Percentiles rank a stretch among this genome's conserved stretches.
phyloP scores from a whole-genome alignment of 2,888 invertebrate genomes.

The Vanessa cardui region DNA sequence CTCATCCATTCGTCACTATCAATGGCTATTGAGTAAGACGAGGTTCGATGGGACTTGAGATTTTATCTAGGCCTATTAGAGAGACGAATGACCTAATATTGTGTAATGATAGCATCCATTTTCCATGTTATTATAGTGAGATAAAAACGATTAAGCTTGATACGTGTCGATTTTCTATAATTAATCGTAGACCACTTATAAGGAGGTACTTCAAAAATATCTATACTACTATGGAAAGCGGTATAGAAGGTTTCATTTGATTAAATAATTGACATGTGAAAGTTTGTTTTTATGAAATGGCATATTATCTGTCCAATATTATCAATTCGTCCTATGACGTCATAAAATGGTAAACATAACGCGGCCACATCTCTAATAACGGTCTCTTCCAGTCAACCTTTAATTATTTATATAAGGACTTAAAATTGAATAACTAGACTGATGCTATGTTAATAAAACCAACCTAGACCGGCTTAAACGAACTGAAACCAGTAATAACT shows the following conservation, averaged over 20 bases:
- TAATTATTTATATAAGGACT: too few species aligned
- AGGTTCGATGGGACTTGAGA: constrained; percentile 37
- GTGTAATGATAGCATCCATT: constrained; percentile 34
- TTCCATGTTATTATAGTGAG: constrained; percentile 27
- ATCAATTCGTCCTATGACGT: too few species aligned
- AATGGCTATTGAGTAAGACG: constrained; percentile 35
- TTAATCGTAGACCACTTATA: not conserved
- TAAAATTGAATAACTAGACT: too few species aligned
- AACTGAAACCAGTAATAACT: not conserved
- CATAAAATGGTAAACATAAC: too few species aligned
- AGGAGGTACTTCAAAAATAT: not conserved
- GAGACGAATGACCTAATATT: constrained; percentile 40
- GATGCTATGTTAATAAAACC: too few species aligned
- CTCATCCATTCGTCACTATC: constrained; percentile 35
- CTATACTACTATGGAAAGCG: not conserved
- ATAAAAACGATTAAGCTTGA: constrained; percentile 31
- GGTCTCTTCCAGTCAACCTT: too few species aligned
- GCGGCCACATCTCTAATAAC: too few species aligned
- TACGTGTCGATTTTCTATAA: constrained; percentile 18
- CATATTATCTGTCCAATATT: too few species aligned
- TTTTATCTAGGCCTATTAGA: constrained; percentile 41
- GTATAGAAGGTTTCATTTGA: too few species aligned
- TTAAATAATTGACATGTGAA: too few species aligned
- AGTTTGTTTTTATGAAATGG: too few species aligned
- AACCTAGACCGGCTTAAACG: too few species aligned